Evolutionary conservation across 2,888 invertebrate genomes (phyloP).

Genomic region (Griposia aprilina): DNA sequence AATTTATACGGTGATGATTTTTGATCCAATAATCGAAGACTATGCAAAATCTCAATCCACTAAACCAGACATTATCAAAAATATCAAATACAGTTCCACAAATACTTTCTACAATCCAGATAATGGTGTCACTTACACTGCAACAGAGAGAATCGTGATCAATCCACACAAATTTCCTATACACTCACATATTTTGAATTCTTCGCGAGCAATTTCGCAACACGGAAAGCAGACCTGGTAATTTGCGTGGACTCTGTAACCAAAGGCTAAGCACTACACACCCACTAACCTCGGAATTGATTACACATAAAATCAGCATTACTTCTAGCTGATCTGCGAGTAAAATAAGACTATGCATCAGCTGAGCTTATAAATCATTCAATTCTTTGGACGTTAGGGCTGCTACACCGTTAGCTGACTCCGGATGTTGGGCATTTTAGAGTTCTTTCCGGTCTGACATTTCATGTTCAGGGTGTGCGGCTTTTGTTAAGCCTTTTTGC

Average conservation of each 20-base stretch:
- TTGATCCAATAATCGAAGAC: background rate
- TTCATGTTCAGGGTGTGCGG: background rate
- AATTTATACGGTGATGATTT: too few relatives aligned
- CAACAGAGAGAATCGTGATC: conserved; percentile 33
- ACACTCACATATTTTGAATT: conserved; percentile 60
- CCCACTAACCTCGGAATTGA: conserved; percentile 65
- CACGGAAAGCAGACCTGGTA: conserved; percentile 56
- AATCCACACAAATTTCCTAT: conserved; percentile 31
- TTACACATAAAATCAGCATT: conserved; percentile 67
- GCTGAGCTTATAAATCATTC: conserved; percentile 49
- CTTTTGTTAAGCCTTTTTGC: background rate
- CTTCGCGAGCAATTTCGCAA: conserved; percentile 55
- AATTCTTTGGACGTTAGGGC: conserved; percentile 19
- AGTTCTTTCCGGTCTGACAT: background rate
- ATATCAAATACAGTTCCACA: conserved; percentile 7
- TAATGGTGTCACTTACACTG: conserved; percentile 34
- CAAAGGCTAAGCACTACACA: conserved; percentile 61
- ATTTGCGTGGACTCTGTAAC: conserved; percentile 63
- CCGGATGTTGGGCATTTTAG: background rate
- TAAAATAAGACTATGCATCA: conserved; percentile 47
- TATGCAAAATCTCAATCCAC: too few relatives aligned
- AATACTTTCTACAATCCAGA: conserved; percentile 22
- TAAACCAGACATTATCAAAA: background rate
- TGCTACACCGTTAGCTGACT: background rate
- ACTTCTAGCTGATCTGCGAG: conserved; percentile 52